Conservation (phyloP, 2,797 vertebrate genomes). For the Pipistrellus nathusii region DNA sequence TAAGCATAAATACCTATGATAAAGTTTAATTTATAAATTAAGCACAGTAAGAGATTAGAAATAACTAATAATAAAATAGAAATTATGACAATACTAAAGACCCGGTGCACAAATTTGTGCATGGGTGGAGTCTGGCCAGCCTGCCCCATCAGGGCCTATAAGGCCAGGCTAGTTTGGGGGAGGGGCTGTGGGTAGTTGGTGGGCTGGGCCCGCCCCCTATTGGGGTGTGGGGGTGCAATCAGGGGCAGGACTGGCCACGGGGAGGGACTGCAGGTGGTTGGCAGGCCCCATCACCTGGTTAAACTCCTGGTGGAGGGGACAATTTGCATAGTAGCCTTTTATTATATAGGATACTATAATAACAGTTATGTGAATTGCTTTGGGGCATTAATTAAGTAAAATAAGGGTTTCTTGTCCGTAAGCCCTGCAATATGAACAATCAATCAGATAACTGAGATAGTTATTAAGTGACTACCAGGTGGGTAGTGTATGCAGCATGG, state of each 20-base stretch:
- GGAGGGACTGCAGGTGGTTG: too few species aligned
- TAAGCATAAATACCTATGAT: not conserved
- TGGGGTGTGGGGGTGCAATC: too few species aligned
- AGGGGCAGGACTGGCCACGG: too few species aligned
- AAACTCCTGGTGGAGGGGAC: too few species aligned
- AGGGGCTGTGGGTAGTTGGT: too few species aligned
- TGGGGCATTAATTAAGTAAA: not conserved
- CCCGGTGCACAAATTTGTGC: too few species aligned
- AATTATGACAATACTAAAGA: not conserved
- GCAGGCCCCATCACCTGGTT: too few species aligned
- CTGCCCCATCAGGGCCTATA: too few species aligned
- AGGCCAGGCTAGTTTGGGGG: too few species aligned
- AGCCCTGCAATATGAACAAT: not conserved
- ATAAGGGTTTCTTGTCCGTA: not conserved
- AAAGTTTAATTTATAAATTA: not conserved
- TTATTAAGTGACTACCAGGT: not conserved
- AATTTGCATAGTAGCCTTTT: too few species aligned
- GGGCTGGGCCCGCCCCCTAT: too few species aligned
- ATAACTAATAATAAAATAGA: not conserved
- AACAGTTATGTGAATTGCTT: not conserved
- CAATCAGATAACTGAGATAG: not conserved
- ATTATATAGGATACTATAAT: not conserved
- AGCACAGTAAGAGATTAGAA: not conserved
- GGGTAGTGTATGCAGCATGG: not conserved
- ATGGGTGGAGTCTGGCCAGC: too few species aligned